phyloP scores from a whole-genome alignment of 1,140 invertebrate species.

The Scaptomyza hsui region DNA sequence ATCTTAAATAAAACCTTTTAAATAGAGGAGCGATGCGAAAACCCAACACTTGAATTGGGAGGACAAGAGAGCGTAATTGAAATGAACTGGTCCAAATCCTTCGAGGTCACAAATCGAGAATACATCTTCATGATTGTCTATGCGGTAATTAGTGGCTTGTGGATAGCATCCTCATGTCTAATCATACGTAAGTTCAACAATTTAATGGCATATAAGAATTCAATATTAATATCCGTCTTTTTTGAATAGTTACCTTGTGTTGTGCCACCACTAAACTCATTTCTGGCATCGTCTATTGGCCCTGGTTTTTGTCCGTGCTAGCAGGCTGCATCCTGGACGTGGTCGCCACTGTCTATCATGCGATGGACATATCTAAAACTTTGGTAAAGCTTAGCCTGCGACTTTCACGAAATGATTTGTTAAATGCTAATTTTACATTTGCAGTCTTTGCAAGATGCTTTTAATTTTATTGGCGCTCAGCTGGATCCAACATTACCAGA shows the following conservation, averaged over 20 bases:
- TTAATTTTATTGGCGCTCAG: constrained; percentile 40
- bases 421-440: not conserved
- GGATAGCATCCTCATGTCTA: constrained; percentile 67
- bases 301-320: constrained; percentile 74
- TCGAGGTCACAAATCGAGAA: constrained; percentile 55
- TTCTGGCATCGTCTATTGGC: constrained; percentile 68
- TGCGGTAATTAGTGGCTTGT: constrained; percentile 70
- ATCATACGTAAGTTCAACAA: constrained; percentile 59
- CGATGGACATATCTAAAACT: constrained; percentile 60
- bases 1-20: not conserved
- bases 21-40: constrained; percentile 48
- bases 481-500: not conserved
- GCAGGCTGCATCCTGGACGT: constrained; percentile 67
- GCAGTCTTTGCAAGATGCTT: constrained; percentile 42
- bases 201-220: no score
- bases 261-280: constrained; percentile 70
- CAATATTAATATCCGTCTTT: not conserved
- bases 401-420: not conserved
- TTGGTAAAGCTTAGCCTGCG: constrained; percentile 29
- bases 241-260: constrained; percentile 62
- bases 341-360: constrained; percentile 74
- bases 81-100: constrained; percentile 59
- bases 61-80: not conserved
- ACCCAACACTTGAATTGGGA: constrained; percentile 4
- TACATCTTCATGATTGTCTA: constrained; percentile 74